A percentile compares a stretch with the other conserved stretches of the same genome.
phyloP scores from a whole-genome alignment of 1,140 invertebrate genomes.

The Thaumetopoea pityocampa region DNA sequence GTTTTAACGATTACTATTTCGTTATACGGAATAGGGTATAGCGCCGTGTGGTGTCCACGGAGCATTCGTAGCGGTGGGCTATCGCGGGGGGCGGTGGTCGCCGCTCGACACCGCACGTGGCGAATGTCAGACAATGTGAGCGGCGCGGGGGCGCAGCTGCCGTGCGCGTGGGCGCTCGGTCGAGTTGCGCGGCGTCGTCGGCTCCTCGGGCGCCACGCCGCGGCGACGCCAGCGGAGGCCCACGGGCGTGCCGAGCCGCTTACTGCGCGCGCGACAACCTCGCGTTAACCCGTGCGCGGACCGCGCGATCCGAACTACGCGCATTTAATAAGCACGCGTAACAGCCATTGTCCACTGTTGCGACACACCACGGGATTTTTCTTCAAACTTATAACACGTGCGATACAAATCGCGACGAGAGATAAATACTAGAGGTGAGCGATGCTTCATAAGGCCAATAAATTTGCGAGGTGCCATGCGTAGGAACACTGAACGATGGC shows the following conservation, averaged over 20 bases:
- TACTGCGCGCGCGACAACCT: constrained; percentile 35
- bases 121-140: constrained; percentile 38
- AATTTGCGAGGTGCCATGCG: too few species aligned
- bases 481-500: too few species aligned
- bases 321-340: constrained; percentile 7
- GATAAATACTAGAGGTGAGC: too few species aligned
- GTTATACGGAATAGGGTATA: background rate
- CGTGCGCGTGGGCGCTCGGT: constrained; percentile 11
- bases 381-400: too few species aligned
- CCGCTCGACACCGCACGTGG: constrained; percentile 4
- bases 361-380: too few species aligned
- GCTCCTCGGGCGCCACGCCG: constrained; percentile 33
- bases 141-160: constrained; percentile 27
- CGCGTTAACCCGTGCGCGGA: constrained; percentile 24
- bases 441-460: too few species aligned
- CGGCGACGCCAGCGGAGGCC: constrained; percentile 44
- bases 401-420: too few species aligned
- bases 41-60: background rate
- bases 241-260: constrained; percentile 24
- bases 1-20: too few species aligned
- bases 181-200: constrained; percentile 9
- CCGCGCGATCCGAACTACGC: constrained; percentile 2
- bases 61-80: background rate
- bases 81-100: background rate
- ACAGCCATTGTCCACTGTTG: too few species aligned